Evolutionary conservation across 2,888 invertebrate species (phyloP).

Genomic region (Luperina nickerlii): DNA sequence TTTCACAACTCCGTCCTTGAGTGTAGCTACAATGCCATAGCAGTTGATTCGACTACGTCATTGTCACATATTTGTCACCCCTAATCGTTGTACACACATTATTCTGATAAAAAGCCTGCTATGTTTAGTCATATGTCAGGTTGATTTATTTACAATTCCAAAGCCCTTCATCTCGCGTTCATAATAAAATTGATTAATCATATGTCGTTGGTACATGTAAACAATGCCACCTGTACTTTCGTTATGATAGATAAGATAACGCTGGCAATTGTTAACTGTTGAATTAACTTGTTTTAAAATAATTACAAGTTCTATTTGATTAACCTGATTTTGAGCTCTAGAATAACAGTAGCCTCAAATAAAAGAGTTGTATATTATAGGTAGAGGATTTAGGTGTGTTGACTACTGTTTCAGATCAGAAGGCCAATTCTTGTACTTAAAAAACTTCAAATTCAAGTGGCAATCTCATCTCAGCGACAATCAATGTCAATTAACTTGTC

Average conservation of each 20-base stretch:
- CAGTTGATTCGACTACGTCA: conserved; percentile 79
- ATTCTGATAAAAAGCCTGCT: conserved; percentile 71
- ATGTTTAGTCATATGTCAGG: conserved; percentile 81
- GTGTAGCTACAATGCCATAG: conserved; percentile 60
- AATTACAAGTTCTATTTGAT: conserved; percentile 54
- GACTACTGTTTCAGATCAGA: conserved; percentile 26
- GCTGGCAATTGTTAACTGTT: conserved; percentile 63
- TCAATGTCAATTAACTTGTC: background rate
- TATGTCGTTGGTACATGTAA: conserved; percentile 69
- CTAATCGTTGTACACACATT: conserved; percentile 70
- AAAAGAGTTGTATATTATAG: conserved; percentile 25
- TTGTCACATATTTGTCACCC: conserved; percentile 76
- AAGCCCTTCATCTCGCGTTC: conserved; percentile 77
- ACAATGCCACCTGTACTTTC: conserved; percentile 81
- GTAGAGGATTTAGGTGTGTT: conserved; percentile 26
- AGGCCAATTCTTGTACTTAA: background rate
- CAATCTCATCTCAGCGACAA: background rate
- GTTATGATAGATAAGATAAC: conserved; percentile 80
- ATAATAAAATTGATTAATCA: conserved; percentile 84
- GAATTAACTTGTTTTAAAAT: conserved; percentile 64
- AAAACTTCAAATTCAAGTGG: background rate
- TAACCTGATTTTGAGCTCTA: conserved; percentile 57
- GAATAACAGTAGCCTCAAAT: conserved; percentile 48
- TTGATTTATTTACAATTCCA: conserved; percentile 77
- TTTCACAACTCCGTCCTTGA: conserved; percentile 73